Base-by-base conservation (phyloP, 2,113 vertebrate genomes). In the Lepus europaeus region DNA sequence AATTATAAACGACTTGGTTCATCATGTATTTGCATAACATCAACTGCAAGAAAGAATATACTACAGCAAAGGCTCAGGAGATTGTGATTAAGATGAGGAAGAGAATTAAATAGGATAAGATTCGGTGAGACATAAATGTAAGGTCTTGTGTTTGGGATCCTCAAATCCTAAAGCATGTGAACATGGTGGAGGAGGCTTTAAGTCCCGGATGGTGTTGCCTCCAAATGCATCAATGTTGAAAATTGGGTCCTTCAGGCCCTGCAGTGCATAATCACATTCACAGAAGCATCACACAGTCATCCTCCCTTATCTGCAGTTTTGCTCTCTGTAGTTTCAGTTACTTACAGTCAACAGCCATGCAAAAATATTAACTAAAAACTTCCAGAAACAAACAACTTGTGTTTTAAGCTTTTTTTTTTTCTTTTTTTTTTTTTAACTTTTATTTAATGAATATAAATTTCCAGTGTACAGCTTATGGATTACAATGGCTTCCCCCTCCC, bases 21-120 rank as follows among this genome's bases (percentile, higher is more conserved):
- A 74, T 78, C 49, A 53, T n/a, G 16, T 61, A 70, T 76, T 89
- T 85, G n/a, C 23, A 53, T 63, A 66, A 78, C 22, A 89, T 5
- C 33, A 66, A 80, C 36, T 90, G 66, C 87, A 89, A 72, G 29
- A 86, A 91, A 92, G 64, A 16, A n/a, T 25, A 66, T 14, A 27
- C 0, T 72, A 29, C 10, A 70, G 29, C 29, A 68, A 81, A 83
- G 39, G 70, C 53, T 70, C 29, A 49, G 25, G 59, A 94, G 39
- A 73, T 66, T 87, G n/a, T 85, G 45, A 70, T 5, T 51, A 72
- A 73, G 27, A 20, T 9, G 20, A 96, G 78, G n/a, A 22, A 66
- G 16, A 91, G 61, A 76, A 95, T 74, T 63, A 69, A 90, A 63
- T 74, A 39, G 66, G 49, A n/a, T 91, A 27, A 92, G 31, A 84